Evolutionary conservation across 37 sponge, comb jelly and placozoan genomes (phyloP), one percentile per base, ranked within the genome.

Genomic region (Dysidea cf. avara): DNA sequence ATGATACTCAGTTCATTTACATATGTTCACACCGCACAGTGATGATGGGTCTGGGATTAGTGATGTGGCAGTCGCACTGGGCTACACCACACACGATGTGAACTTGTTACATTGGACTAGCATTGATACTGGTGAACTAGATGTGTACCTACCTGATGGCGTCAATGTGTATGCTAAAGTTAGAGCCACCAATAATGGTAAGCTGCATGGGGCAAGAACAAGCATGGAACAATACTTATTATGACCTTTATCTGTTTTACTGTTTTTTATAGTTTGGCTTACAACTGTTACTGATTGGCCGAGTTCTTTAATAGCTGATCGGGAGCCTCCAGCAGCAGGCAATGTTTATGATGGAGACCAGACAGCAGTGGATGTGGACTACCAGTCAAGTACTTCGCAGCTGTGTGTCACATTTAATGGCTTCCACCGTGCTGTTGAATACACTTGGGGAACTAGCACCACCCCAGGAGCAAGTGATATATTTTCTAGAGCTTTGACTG

Each of bases 141-240:
- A 47, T 2, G 72, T 73, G 2, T 48, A 59, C 2, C 73, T 93
- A 11, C 90, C 90, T 2, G 83, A 93, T 56, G 90, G 94, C 3
- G 61, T 85, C 0, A 52, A 64, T 9, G 66, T 73, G 11, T 93
- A 61, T 56, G 70, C 89, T 18, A 86, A 86, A 53, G 50, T 94
- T 24, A 82, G 78, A 48, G 90, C 73, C 1, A 86, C 69, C 25
- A 74, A 94, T 66, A 78, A 78, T 63, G 95, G 95, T 94, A 47
- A 38, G 52, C 83, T 36, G 7, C 71, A 32, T 4, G 33, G 1
- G 7, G 50, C 22, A 13, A 7, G 39, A 6, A 46, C 33, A 46
- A 6, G 14, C 17, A 7, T 39, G 47, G 25, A 14, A 7, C 4
- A 14, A 22, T 39, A 47, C 24, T n/a, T 29, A 7, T 11, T 11